Percentiles rank a stretch among this genome's conserved stretches.
These are phyloP conservation scores for Pseudolycoriella hygida DNA, from an alignment of 2,888 invertebrate species.

Conservation along the genomic window DNA sequence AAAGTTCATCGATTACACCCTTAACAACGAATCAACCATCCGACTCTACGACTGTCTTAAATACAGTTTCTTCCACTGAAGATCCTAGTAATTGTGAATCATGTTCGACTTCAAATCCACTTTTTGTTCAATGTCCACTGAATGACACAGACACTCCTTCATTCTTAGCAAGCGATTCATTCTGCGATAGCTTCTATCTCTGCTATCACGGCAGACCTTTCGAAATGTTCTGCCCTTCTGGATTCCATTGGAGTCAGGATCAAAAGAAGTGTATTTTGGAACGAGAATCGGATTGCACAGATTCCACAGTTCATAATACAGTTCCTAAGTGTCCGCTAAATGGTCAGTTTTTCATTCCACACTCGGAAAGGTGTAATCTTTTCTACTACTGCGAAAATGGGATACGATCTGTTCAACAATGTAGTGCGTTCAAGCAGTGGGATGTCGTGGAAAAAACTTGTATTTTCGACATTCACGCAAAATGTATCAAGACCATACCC, in stretches of 20 bases:
- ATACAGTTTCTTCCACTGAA: too few relatives aligned
- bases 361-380: not conserved
- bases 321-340: constrained; percentile 16
- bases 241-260: constrained; percentile 18
- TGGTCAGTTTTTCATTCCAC: constrained; percentile 12
- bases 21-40: not conserved
- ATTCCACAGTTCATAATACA: not conserved
- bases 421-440: constrained; percentile 15
- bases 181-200: constrained; percentile 21
- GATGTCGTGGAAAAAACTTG: constrained; percentile 19
- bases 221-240: constrained; percentile 19
- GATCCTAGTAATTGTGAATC: too few relatives aligned
- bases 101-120: too few relatives aligned
- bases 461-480: not conserved
- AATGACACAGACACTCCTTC: constrained; percentile 16
- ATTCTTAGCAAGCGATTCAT: constrained; percentile 16
- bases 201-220: constrained; percentile 18
- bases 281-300: not conserved
- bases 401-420: constrained; percentile 1
- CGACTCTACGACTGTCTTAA: too few relatives aligned
- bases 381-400: constrained; percentile 4
- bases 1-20: too few relatives aligned
- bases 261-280: constrained; percentile 20
- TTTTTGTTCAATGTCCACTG: constrained; percentile 15
- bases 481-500: not conserved